Evolutionary conservation across 2,888 invertebrate genomes (phyloP).

Genomic region (Dione vanillae): DNA sequence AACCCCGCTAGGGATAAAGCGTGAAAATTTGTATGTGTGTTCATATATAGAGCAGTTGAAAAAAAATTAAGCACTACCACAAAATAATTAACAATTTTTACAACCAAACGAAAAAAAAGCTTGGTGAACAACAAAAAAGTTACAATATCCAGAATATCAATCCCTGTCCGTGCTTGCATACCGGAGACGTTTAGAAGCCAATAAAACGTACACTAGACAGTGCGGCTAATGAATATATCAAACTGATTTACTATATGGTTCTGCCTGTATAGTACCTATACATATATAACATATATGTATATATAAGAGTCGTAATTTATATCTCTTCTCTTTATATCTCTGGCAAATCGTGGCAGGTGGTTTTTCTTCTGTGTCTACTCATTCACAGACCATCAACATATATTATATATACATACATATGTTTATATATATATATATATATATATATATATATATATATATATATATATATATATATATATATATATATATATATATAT

Average conservation of each 20-base stretch:
- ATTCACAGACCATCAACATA: too few species aligned
- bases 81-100: too few species aligned
- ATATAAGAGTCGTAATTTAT: conserved; percentile 43
- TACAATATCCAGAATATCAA: conserved; percentile 37
- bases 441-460: too few species aligned
- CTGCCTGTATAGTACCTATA: conserved; percentile 38
- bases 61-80: neutral
- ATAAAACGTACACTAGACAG: conserved; percentile 46
- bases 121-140: conserved; percentile 17
- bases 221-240: conserved; percentile 53
- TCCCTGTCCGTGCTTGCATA: conserved; percentile 25
- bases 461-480: too few species aligned
- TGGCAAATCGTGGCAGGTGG: conserved; percentile 36
- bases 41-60: too few species aligned
- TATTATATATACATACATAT: too few species aligned
- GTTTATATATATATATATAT: too few species aligned
- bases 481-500: too few species aligned
- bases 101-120: neutral
- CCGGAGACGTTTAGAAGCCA: conserved; percentile 31
- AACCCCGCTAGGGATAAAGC: too few species aligned
- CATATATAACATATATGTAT: neutral
- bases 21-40: too few species aligned
- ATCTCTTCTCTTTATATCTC: conserved; percentile 50
- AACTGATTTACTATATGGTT: conserved; percentile 49
- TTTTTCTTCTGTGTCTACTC: neutral